Evolutionary conservation across 35 echinoderm and acorn worm genomes (phyloP).

Genomic region (Ophiothrix spiculata): DNA sequence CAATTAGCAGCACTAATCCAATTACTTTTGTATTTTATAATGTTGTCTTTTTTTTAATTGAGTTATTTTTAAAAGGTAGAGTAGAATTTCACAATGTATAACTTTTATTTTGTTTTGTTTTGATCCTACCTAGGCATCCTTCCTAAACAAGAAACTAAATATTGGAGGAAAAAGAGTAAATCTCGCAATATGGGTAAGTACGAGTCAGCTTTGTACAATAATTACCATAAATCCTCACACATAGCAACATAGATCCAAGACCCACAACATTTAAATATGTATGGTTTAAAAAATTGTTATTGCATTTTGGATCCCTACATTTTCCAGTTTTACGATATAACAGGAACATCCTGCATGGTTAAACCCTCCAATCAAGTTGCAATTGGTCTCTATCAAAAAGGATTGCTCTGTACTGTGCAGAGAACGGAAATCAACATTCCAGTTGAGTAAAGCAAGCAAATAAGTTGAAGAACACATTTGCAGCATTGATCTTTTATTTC

Average conservation of each 20-base stretch:
- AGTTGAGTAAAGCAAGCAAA: no score
- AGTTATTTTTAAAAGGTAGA: no score
- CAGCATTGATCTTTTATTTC: no score
- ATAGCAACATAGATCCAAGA: background rate
- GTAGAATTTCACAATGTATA: no score
- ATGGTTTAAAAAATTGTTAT: background rate
- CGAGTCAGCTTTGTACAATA: background rate
- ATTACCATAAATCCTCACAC: background rate
- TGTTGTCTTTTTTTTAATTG: no score
- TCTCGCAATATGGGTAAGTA: constrained; percentile 92
- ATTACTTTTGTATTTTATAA: no score
- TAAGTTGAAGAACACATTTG: no score
- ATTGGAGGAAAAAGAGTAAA: constrained; percentile 94
- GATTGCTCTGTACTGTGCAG: no score
- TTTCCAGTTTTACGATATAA: background rate
- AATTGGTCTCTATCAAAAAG: background rate
- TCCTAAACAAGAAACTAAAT: constrained; percentile 94
- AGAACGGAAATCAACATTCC: no score
- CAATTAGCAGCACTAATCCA: no score
- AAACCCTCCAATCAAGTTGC: background rate
- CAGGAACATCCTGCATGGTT: background rate
- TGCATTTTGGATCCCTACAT: background rate
- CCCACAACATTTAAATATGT: background rate
- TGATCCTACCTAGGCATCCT: no score
- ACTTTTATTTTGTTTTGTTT: no score